Evolutionary conservation across 2,113 vertebrate species (phyloP).

Genomic region (Melanerpes formicivorus): DNA sequence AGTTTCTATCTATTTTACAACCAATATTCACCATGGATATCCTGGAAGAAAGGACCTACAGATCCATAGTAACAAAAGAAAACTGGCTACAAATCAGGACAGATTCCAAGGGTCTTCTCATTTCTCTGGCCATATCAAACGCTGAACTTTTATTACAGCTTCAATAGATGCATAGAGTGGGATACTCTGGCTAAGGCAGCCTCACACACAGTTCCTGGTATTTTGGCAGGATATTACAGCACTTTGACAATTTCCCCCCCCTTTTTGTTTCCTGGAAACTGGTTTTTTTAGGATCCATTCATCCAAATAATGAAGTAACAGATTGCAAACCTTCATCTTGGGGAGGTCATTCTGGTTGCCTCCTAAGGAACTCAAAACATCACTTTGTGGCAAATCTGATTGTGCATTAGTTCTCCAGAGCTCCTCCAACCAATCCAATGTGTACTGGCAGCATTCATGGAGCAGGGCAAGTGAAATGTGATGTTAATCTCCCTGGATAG

Average conservation of each 20-base stretch:
- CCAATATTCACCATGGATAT: too few species aligned
- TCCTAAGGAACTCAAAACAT: neutral
- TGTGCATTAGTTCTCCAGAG: neutral
- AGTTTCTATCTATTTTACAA: too few species aligned
- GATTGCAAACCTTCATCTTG: neutral
- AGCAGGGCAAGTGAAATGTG: neutral
- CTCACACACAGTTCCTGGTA: neutral
- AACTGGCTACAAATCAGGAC: too few species aligned
- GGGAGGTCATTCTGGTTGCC: neutral
- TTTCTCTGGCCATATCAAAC: too few species aligned
- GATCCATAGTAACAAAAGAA: too few species aligned
- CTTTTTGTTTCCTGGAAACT: neutral
- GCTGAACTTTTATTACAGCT: too few species aligned
- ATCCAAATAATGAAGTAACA: neutral
- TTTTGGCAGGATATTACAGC: neutral
- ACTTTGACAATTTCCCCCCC: neutral
- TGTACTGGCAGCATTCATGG: neutral
- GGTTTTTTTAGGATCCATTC: neutral
- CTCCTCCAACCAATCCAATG: neutral
- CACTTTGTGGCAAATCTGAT: neutral
- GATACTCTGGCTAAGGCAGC: too few species aligned
- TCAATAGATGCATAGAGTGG: too few species aligned
- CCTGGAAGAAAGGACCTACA: too few species aligned
- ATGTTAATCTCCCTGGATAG: conserved; percentile 20
- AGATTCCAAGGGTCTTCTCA: too few species aligned